Evolutionary conservation across 1,140 invertebrate genomes (phyloP), one percentile per base, ranked within the genome.

Genomic region (Nephila pilipes): DNA sequence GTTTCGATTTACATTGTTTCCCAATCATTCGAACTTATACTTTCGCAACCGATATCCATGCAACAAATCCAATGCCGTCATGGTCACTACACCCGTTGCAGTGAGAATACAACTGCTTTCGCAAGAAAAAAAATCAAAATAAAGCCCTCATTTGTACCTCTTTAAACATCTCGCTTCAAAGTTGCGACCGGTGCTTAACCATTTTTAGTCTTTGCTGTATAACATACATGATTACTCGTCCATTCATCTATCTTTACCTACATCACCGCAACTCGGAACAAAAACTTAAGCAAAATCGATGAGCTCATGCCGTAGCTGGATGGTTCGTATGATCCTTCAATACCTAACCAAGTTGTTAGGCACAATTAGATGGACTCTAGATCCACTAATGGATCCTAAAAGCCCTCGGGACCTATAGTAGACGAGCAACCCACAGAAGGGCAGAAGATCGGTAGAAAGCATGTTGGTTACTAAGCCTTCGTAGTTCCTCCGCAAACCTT

Each of bases 371-470:
- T 29, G 58, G 55, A 79, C 75, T 90, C 69, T 38, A 90, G 88
- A 63, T 75, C 88, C 75, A 90, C 88, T 90, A 90, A 90, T 90
- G 75, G 75, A 90, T 90, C 88, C 88, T 29, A 29, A 58, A 90
- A 29, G 55, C 75, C 88, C 81, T 57, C 88, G 54, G 88, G 88
- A 46, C 38, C 18, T 60, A 58, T 60, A 57, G 75, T 90, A 75
- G 88, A 75, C 57, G 88, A 58, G n/a, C 54, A 90, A 81, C 75
- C 88, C 88, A 90, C 75, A 14, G 54, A 36, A 22, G 46, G 88
- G 88, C 88, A 29, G 10, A 29, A 46, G 88, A 75, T 90, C 46
- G 79, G 88, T 75, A 90, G 88, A 75, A 90, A 90, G 88, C 88
- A 90, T 80, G 88, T 90, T 90, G 88, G 75, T 81, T 75, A 90